Conservation (phyloP, 2,797 vertebrate genomes). For the Phataginus tricuspis region DNA sequence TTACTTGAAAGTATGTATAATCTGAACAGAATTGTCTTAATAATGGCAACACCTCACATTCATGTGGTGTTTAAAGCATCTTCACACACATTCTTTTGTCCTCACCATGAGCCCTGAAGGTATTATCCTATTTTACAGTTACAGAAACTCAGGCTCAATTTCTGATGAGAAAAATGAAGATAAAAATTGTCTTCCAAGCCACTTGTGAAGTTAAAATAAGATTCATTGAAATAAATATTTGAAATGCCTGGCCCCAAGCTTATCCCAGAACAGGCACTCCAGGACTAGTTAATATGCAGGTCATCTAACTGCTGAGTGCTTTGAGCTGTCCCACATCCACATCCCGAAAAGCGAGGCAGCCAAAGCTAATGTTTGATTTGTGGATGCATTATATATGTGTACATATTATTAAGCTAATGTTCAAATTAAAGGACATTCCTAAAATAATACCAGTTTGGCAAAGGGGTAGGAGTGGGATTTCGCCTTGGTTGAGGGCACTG, state of each 20-base stretch:
- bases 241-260: neutral
- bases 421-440: constrained; percentile 52
- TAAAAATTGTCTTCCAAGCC: neutral
- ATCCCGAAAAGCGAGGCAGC: neutral
- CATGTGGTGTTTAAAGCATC: neutral
- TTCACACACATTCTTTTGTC: neutral
- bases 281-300: neutral
- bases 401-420: constrained; percentile 45
- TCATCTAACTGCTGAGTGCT: neutral
- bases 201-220: neutral
- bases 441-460: neutral
- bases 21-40: neutral
- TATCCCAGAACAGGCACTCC: neutral
- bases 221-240: neutral
- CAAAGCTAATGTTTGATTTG: constrained; percentile 44
- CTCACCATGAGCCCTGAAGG: neutral
- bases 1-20: constrained; percentile 10
- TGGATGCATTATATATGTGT: neutral
- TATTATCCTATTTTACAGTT: neutral
- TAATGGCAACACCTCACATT: neutral
- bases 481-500: neutral
- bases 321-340: neutral
- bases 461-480: neutral
- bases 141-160: neutral
- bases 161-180: neutral